These are phyloP conservation scores for Drosophila tripunctata DNA, from an alignment of 2,888 invertebrate species.

Conservation along the genomic window DNA sequence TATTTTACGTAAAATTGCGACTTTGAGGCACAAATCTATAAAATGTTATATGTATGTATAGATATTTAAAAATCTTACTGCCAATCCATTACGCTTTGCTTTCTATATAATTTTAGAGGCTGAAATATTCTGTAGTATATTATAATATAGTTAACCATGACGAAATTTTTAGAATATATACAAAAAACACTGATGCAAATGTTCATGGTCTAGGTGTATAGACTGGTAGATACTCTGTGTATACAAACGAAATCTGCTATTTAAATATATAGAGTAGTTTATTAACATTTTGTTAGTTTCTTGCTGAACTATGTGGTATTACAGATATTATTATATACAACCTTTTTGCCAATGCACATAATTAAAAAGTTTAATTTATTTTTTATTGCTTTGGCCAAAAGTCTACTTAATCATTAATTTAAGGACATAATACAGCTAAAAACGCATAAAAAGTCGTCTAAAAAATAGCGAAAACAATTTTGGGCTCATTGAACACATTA, in stretches of 20 bases:
- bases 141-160: conserved; percentile 24
- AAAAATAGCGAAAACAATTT: conserved; percentile 25
- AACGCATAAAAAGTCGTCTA: conserved; percentile 1
- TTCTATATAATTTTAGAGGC: conserved; percentile 2
- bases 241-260: background rate
- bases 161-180: conserved; percentile 9
- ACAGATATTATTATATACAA: background rate
- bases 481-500: conserved; percentile 41
- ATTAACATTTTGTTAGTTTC: background rate
- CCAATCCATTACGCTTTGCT: conserved; percentile 11
- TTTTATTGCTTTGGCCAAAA: background rate
- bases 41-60: no score
- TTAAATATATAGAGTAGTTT: background rate
- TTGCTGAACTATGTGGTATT: background rate
- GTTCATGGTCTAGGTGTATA: no score
- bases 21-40: no score
- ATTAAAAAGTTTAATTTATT: background rate
- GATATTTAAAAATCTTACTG: no score
- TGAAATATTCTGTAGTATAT: no score
- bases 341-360: background rate
- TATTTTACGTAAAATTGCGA: no score
- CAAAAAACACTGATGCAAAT: background rate
- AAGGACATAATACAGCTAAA: conserved; percentile 5
- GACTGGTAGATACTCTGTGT: background rate
- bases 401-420: conserved; percentile 1